Percentiles rank a stretch among this genome's conserved stretches.
These are phyloP conservation scores for Magallana angulata DNA, from an alignment of 1,140 invertebrate genomes.

Conservation along the genomic window DNA sequence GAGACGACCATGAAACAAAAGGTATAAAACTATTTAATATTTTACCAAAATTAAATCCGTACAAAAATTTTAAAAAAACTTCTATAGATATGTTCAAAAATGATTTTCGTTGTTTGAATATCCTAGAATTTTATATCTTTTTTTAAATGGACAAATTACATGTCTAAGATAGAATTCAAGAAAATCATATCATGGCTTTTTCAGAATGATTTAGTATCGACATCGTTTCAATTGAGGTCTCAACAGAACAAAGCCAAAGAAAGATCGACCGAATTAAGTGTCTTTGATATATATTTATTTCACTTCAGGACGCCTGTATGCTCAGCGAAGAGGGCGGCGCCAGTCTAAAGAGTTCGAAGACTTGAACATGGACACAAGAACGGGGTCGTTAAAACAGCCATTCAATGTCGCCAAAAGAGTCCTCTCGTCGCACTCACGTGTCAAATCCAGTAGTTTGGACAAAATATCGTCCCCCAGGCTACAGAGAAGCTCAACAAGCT, in stretches of 20 bases:
- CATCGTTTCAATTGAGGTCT: too few species aligned
- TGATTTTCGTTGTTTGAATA: too few species aligned
- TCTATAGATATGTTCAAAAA: too few species aligned
- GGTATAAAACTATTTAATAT: background rate
- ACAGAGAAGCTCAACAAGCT: conserved; percentile 18
- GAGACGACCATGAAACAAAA: conserved; percentile 7
- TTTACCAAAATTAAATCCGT: too few species aligned
- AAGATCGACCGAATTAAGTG: too few species aligned
- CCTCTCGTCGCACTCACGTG: conserved; percentile 3
- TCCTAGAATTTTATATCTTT: too few species aligned
- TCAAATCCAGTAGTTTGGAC: background rate
- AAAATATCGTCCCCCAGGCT: conserved; percentile 1
- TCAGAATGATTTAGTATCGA: too few species aligned
- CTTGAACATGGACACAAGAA: conserved; percentile 55
- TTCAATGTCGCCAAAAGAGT: conserved; percentile 52
- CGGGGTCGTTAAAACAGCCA: conserved; percentile 47
- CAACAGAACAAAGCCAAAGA: too few species aligned
- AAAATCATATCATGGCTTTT: too few species aligned
- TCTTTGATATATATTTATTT: background rate
- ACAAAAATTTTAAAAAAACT: too few species aligned
- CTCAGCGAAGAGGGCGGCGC: conserved; percentile 47
- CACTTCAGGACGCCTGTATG: conserved; percentile 41
- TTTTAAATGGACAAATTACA: too few species aligned
- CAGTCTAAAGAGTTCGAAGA: conserved; percentile 60
- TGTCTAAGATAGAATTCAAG: too few species aligned